Evolutionary conservation across 2,113 vertebrate genomes (phyloP).

Genomic region (Paramisgurnus dabryanus): DNA sequence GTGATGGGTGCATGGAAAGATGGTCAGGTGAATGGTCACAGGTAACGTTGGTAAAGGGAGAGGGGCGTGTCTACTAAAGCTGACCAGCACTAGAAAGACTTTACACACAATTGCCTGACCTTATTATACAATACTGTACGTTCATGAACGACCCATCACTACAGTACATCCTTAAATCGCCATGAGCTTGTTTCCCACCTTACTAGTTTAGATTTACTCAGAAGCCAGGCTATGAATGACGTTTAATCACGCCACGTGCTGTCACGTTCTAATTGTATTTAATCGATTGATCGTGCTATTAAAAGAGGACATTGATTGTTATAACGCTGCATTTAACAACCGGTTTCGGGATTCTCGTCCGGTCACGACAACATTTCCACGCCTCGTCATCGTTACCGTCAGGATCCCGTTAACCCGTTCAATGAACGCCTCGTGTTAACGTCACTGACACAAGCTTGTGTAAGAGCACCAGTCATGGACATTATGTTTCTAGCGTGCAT

Average conservation of each 20-base stretch:
- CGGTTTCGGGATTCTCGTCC: constrained; percentile 28
- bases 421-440: constrained; percentile 12
- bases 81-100: not conserved
- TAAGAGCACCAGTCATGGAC: not conserved
- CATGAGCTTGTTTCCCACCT: not conserved
- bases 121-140: too few relatives aligned
- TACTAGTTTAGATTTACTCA: not conserved
- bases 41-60: constrained; percentile 37
- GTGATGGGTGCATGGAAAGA: not conserved
- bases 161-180: too few relatives aligned
- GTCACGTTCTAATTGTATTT: not conserved
- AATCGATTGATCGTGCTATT: not conserved
- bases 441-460: not conserved
- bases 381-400: constrained; percentile 54
- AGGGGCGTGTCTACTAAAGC: constrained; percentile 45
- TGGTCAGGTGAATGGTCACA: constrained; percentile 17
- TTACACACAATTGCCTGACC: too few relatives aligned
- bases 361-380: constrained; percentile 56
- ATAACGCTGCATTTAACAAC: not conserved
- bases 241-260: too few relatives aligned
- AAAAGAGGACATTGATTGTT: not conserved
- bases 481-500: not conserved
- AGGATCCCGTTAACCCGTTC: constrained; percentile 51
- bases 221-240: not conserved
- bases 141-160: too few relatives aligned